A percentile compares a stretch with the other conserved stretches of the same genome.
These are phyloP conservation scores for Atrina japonica DNA, from an alignment of 2,888 invertebrate genomes.

Conservation along the genomic window DNA sequence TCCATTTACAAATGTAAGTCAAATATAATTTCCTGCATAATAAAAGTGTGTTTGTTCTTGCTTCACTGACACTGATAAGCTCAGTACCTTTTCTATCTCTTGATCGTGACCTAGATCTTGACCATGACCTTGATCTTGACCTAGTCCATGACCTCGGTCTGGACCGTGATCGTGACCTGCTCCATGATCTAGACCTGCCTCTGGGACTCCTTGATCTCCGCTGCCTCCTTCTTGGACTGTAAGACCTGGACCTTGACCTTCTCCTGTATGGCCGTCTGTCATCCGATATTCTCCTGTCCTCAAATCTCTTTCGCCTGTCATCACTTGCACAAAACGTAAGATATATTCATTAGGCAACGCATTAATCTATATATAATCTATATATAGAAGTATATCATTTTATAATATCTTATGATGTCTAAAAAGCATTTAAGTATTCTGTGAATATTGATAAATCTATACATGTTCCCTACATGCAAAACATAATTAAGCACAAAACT, in stretches of 20 bases:
- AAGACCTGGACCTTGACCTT: constrained; percentile 52
- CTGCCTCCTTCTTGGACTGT: constrained; percentile 49
- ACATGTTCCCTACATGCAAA: no score
- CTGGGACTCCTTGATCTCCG: constrained; percentile 57
- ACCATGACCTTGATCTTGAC: constrained; percentile 55
- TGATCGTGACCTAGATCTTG: constrained; percentile 30
- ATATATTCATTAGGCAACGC: not conserved
- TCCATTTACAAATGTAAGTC: no score
- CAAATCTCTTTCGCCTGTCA: constrained; percentile 55
- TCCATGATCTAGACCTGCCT: constrained; percentile 70
- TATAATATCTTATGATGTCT: not conserved
- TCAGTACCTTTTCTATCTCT: constrained; percentile 31
- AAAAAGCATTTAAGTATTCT: not conserved
- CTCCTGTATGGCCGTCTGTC: constrained; percentile 28
- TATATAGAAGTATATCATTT: no score
- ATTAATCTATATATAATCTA: no score
- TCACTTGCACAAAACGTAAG: constrained; percentile 39
- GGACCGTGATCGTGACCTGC: constrained; percentile 62
- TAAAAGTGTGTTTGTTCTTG: no score
- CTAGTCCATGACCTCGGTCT: constrained; percentile 58
- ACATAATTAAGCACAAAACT: no score
- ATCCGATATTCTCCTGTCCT: constrained; percentile 47
- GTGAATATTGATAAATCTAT: no score
- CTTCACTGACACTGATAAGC: no score
- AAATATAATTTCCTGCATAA: no score